A percentile compares a stretch with the other conserved stretches of the same genome.
These are phyloP conservation scores for Patella pellucida DNA, from an alignment of 2,888 invertebrate species.

Conservation along the genomic window DNA sequence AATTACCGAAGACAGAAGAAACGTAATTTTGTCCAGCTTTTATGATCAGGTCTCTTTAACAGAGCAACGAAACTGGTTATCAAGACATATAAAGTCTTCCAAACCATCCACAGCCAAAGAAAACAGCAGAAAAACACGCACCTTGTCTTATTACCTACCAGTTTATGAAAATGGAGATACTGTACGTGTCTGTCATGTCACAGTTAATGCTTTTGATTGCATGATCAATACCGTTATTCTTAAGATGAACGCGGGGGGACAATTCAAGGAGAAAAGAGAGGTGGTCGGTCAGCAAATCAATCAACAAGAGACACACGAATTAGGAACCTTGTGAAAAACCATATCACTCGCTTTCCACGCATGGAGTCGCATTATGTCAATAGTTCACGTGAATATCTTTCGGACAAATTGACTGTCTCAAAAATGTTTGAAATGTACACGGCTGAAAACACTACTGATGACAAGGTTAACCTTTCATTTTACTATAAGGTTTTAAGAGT, in stretches of 20 bases:
- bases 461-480: background rate
- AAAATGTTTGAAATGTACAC: constrained; percentile 6
- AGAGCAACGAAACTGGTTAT: background rate
- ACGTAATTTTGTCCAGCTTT: background rate
- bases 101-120: background rate
- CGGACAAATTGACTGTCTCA: background rate
- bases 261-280: background rate
- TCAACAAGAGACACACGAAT: background rate
- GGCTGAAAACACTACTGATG: background rate
- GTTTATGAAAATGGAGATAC: background rate
- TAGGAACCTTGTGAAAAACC: background rate
- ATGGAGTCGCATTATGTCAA: background rate
- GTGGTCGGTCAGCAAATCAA: background rate
- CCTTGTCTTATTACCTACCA: background rate
- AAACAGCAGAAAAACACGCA: constrained; percentile 1
- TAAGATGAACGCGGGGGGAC: background rate
- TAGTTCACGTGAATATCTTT: background rate
- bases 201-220: background rate
- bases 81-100: background rate
- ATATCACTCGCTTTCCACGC: background rate
- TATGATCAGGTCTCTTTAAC: background rate
- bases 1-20: background rate
- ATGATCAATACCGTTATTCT: background rate
- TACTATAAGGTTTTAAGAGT: background rate
- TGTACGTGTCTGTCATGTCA: background rate